A percentile compares a stretch with the other conserved stretches of the same genome.
Evolutionary conservation across 2,888 invertebrate genomes (phyloP).

Genomic region (Mycogona germanica): DNA sequence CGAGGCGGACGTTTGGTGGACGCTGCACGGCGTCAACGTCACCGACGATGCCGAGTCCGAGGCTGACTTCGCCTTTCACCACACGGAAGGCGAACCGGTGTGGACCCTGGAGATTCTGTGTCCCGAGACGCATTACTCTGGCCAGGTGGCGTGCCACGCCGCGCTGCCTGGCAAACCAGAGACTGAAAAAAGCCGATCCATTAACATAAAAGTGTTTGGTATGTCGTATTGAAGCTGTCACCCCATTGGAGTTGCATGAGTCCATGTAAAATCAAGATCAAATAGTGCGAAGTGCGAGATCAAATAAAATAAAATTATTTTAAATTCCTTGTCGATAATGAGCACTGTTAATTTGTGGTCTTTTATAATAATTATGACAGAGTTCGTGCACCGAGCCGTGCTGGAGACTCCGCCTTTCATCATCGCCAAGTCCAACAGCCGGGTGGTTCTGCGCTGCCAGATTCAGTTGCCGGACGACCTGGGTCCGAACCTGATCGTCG

Average conservation of each 20-base stretch:
- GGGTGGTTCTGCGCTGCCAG: too few relatives aligned
- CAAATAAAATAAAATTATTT: too few relatives aligned
- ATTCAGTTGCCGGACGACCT: too few relatives aligned
- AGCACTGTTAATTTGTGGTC: too few relatives aligned
- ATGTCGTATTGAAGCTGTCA: not conserved
- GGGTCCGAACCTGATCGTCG: too few relatives aligned
- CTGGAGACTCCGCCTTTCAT: too few relatives aligned
- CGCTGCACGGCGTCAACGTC: slow-evolving; percentile 7
- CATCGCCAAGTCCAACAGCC: too few relatives aligned
- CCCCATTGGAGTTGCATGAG: not conserved
- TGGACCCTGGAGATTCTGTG: slow-evolving; percentile 17
- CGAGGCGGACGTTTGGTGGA: slow-evolving; percentile 12
- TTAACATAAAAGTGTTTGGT: not conserved
- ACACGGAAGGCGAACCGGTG: not conserved
- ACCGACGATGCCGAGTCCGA: not conserved
- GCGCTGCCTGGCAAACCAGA: not conserved
- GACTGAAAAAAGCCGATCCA: not conserved
- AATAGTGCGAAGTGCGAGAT: too few relatives aligned
- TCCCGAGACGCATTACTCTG: slow-evolving; percentile 12
- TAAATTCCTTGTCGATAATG: too few relatives aligned
- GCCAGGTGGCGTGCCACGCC: slow-evolving; percentile 19
- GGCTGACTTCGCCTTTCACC: not conserved
- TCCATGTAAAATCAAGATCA: too few relatives aligned
- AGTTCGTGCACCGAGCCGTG: too few relatives aligned
- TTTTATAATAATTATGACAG: not conserved